Evolutionary conservation across 2,113 vertebrate genomes (phyloP).

Genomic region (Herpetotheres cachinnans): DNA sequence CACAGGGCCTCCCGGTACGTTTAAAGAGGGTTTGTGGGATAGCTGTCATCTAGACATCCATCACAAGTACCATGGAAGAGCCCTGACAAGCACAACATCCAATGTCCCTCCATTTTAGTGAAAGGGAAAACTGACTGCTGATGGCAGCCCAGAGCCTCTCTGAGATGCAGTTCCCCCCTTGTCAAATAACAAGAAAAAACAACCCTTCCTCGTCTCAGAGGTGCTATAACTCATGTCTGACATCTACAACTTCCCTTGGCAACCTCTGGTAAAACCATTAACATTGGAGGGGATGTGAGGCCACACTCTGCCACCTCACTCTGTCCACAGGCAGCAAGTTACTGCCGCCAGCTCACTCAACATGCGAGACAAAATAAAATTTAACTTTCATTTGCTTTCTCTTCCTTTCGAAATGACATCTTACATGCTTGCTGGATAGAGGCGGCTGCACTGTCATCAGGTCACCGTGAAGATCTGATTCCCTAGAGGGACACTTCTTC

Average conservation of each 20-base stretch:
- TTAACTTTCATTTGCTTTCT: neutral
- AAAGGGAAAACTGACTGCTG: neutral
- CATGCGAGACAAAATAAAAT: neutral
- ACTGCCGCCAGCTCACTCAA: neutral
- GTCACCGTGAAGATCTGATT: neutral
- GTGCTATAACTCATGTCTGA: neutral
- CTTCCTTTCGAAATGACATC: neutral
- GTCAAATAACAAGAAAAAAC: neutral
- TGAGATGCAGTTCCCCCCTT: neutral
- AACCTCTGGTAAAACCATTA: neutral
- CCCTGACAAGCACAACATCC: neutral
- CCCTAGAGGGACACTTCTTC: neutral
- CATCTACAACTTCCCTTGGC: neutral
- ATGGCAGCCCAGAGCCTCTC: neutral
- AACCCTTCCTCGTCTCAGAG: neutral
- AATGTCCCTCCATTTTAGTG: accelerated
- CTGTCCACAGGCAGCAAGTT: accelerated
- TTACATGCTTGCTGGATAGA: neutral
- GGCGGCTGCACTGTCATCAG: neutral
- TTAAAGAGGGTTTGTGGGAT: neutral
- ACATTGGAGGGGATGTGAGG: neutral
- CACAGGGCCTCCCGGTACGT: no score
- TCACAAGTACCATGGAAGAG: neutral
- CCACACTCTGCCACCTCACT: neutral
- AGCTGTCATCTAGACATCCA: neutral